These are phyloP conservation scores for Odontophorus gujanensis DNA, from an alignment of 2,113 vertebrate species.

Conservation along the genomic window DNA sequence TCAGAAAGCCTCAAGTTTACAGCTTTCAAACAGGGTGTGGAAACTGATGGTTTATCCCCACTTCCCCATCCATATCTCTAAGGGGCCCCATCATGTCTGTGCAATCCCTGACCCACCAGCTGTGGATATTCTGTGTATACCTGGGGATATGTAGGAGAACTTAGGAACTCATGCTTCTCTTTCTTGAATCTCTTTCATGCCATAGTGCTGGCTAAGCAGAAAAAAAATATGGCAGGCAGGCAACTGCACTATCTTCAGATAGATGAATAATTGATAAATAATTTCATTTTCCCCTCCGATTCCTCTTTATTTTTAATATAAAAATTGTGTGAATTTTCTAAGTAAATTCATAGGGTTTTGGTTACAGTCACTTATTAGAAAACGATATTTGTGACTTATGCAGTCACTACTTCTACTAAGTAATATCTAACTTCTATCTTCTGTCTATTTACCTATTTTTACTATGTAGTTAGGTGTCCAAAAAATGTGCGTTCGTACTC, in stretches of 20 bases:
- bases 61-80: fast-evolving
- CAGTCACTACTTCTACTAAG: not conserved
- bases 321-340: not conserved
- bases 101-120: not conserved
- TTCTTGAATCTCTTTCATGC: not conserved
- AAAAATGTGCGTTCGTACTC: conserved; percentile 57
- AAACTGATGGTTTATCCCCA: not conserved
- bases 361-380: not conserved
- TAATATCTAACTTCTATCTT: not conserved
- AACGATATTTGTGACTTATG: not conserved
- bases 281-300: not conserved
- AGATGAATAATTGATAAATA: not conserved
- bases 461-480: conserved; percentile 78
- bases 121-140: not conserved
- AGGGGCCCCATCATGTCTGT: fast-evolving
- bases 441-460: conserved; percentile 79
- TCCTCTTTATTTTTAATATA: not conserved
- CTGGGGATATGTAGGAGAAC: not conserved
- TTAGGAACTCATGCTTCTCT: not conserved
- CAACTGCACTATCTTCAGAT: not conserved
- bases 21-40: not conserved
- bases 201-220: not conserved
- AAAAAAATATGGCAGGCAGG: not conserved
- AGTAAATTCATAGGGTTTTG: not conserved
- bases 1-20: not conserved